Evolutionary conservation across 2,888 invertebrate genomes (phyloP), one percentile per base, ranked within the genome.

Genomic region (Liopterus haemorrhoidalis): DNA sequence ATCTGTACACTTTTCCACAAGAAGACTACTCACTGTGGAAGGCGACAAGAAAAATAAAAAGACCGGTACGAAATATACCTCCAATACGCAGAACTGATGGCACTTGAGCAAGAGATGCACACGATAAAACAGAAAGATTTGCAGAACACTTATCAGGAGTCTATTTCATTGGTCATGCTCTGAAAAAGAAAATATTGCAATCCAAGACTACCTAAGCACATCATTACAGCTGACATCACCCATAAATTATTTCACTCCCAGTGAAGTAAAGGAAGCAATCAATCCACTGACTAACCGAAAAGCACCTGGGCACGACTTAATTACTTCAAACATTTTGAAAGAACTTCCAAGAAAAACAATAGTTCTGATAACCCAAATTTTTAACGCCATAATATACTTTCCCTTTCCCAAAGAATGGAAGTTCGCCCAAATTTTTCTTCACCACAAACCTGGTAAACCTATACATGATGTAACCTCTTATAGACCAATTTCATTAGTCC

Each of bases 371-470:
- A 51, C 54, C 1, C 37, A 45, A 11, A 25, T 58, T 0, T 51
- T 43, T 5, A 58, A 58, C 18, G 52, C 58, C 6, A 20, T 20
- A 15, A 12, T 50, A 14, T 39, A 51, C 47, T 27, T 51, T 22
- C 35, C 39, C 1, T 47, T 53, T 2, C 56, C 55, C 1, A 38
- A 22, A 5, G 31, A 52, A 31, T 58, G 55, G 50, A 57, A 59
- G 42, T 12, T 14, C 20, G 19, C 21, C 3, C 18, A 35, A 35
- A 35, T 35, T n/a, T n/a, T 20, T 35, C 35, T 14, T 18, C 20
- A 44, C 52, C 39, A 39, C 6, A 55, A 56, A 39, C 49, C 49
- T 12, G 47, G 48, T 2, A 56, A 53, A 48, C 38, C 31, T 27
- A 28, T 41, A 5, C 36, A 43, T 12, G 42, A 50, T 24, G 22